Evolutionary conservation across 2,113 vertebrate species (phyloP).

Genomic region (Nyctereutes procyonoides): DNA sequence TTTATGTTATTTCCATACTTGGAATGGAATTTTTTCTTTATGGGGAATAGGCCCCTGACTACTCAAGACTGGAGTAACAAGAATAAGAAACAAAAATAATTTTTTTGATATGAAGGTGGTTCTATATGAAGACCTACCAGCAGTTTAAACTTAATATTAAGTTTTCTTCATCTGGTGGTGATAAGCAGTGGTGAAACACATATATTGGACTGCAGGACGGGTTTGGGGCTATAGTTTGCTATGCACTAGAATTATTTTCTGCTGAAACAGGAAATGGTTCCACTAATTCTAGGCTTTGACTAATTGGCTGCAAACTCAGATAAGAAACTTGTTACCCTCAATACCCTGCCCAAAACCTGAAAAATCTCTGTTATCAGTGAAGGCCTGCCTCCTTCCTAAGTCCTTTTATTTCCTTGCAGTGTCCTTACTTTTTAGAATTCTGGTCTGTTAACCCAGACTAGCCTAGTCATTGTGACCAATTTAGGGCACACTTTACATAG

Average conservation of each 20-base stretch:
- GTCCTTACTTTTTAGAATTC: conserved; percentile 20
- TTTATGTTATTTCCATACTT: neutral
- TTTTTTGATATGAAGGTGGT: neutral
- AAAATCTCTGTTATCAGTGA: neutral
- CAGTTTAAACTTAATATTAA: neutral
- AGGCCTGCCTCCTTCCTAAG: neutral
- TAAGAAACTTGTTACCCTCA: neutral
- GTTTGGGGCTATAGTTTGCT: neutral
- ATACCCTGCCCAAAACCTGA: neutral
- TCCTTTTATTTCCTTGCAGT: neutral
- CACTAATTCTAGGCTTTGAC: neutral
- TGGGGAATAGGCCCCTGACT: neutral
- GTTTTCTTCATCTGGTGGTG: neutral
- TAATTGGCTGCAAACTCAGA: neutral
- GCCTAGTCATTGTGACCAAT: neutral
- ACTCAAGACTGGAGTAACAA: neutral
- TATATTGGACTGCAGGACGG: neutral
- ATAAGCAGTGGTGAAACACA: neutral
- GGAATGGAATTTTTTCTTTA: neutral
- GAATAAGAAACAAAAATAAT: neutral
- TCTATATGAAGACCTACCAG: neutral
- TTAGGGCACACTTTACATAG: neutral
- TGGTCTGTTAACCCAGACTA: neutral
- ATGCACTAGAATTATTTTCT: neutral
- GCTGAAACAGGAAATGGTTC: neutral